These are phyloP conservation scores for Hypotaenidia philippensis DNA, from an alignment of 2,797 vertebrate species.

Conservation along the genomic window DNA sequence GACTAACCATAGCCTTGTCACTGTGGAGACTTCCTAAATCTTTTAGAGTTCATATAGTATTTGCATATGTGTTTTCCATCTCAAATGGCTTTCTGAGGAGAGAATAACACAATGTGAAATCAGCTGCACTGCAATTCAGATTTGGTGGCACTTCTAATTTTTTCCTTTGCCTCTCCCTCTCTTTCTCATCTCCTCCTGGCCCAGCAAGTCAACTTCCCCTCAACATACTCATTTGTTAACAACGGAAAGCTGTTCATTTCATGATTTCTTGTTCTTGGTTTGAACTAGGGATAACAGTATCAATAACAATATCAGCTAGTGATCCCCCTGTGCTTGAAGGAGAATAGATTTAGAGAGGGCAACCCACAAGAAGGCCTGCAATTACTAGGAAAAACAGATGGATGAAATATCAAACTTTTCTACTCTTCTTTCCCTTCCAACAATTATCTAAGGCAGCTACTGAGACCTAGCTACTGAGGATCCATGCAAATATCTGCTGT, in stretches of 20 bases:
- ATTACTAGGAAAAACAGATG: not conserved
- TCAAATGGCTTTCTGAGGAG: not conserved
- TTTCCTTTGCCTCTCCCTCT: not conserved
- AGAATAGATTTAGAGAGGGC: not conserved
- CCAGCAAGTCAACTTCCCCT: not conserved
- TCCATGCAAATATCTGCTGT: slow-evolving; percentile 60
- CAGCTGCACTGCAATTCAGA: not conserved
- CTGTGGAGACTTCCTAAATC: not conserved
- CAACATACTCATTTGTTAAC: not conserved
- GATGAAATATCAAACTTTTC: not conserved
- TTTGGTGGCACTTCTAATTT: not conserved
- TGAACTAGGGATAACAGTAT: not conserved
- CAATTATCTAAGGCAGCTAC: slow-evolving; percentile 47
- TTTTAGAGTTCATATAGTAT: not conserved
- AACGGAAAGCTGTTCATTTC: not conserved
- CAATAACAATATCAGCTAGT: not conserved
- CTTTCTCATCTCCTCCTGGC: not conserved
- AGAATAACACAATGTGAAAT: not conserved
- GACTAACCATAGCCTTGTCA: not conserved
- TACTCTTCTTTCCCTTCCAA: slow-evolving; percentile 34
- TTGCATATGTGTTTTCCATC: not conserved
- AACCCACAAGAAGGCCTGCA: not conserved
- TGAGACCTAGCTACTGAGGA: slow-evolving; percentile 42
- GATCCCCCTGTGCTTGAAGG: not conserved
- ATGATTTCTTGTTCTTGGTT: not conserved